phyloP scores from a whole-genome alignment of 2,797 vertebrate genomes.

The Salmo trutta region DNA sequence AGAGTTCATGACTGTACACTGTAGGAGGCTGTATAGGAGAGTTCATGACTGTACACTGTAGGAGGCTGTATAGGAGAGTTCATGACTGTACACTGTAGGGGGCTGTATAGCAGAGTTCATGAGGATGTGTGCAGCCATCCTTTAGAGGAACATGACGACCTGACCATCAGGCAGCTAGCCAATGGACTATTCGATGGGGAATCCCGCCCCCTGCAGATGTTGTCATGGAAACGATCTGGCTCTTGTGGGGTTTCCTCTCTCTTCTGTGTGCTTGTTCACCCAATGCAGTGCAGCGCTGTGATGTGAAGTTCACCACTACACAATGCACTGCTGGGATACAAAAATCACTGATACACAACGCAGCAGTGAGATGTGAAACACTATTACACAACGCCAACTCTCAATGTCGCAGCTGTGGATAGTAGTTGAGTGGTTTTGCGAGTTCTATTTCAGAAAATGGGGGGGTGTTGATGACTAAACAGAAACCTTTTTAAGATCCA shows the following conservation, averaged over 20 bases:
- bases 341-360: slow-evolving; percentile 42
- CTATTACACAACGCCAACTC: slow-evolving; percentile 2
- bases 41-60: too few relatives aligned
- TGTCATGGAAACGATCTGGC: slow-evolving; percentile 75
- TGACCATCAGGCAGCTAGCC: slow-evolving; percentile 56
- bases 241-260: slow-evolving; percentile 58
- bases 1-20: too few relatives aligned
- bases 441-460: neutral
- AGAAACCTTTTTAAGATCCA: neutral
- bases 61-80: too few relatives aligned
- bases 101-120: slow-evolving; percentile 7
- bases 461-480: neutral
- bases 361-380: slow-evolving; percentile 42
- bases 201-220: slow-evolving; percentile 77
- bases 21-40: too few relatives aligned
- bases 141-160: slow-evolving; percentile 40
- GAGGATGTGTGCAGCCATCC: slow-evolving; percentile 32
- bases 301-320: neutral
- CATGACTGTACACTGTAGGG: neutral
- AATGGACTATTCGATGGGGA: slow-evolving; percentile 64
- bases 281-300: neutral
- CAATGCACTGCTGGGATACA: neutral
- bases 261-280: slow-evolving; percentile 28
- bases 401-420: neutral
- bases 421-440: neutral